Percentiles rank a stretch among this genome's conserved stretches.
Conservation (phyloP, 2,113 vertebrate genomes). For the Microcebus lehilahytsara region DNA sequence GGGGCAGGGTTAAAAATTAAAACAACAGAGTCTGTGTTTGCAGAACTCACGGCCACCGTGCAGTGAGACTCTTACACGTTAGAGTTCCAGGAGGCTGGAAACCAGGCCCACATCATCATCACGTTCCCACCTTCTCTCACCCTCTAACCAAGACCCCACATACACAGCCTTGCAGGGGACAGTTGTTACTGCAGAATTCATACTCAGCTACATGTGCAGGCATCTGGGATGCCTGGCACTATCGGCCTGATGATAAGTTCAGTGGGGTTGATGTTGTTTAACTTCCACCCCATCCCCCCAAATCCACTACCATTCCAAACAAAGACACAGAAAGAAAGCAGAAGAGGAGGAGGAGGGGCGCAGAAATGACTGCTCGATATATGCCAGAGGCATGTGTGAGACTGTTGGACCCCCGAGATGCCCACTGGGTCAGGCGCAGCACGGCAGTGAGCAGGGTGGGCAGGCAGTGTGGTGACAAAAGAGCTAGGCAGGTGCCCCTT, state of each 20-base stretch:
- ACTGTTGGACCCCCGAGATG: background rate
- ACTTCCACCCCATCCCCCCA: background rate
- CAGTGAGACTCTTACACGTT: background rate
- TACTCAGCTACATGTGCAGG: background rate
- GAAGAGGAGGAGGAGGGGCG: background rate
- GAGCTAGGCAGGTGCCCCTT: background rate
- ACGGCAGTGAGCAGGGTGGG: background rate
- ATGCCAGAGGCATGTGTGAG: background rate
- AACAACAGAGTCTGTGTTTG: background rate
- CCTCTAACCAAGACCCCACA: background rate
- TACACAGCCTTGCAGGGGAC: background rate
- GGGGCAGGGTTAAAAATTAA: background rate
- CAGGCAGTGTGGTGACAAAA: accelerated
- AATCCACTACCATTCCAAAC: background rate
- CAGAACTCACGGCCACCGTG: background rate
- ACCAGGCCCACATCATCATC: background rate
- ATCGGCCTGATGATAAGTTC: background rate
- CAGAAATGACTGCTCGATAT: background rate
- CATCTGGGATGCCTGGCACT: background rate
- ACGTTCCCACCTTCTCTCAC: background rate
- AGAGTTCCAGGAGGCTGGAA: background rate
- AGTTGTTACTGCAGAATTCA: background rate
- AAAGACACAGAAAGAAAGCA: background rate
- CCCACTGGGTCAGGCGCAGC: background rate
- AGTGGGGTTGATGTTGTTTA: background rate